Evolutionary conservation across 2,888 invertebrate species (phyloP), one percentile per base, ranked within the genome.

Genomic region (Saturnia japonica): DNA sequence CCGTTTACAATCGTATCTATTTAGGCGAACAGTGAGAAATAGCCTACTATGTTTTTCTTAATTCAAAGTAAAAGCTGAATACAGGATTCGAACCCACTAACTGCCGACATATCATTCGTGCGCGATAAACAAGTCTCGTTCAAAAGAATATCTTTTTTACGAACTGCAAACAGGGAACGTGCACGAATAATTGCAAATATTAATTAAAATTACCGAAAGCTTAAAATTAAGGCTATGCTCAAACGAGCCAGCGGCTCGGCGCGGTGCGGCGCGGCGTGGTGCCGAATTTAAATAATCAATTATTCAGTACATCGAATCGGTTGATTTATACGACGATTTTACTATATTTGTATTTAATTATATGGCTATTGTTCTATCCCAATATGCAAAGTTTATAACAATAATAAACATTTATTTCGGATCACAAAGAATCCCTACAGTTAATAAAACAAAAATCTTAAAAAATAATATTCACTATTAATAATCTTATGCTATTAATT

Each of bases 281-380:
- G 74, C 80, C 85, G 80, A 86, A 87, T 87, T 87, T 87, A 85
- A 88, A 88, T 86, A 88, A 85, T 84, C 86, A 87, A 87, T 88
- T 87, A 87, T 82, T 83, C 80, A 69, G 76, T 76, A 77, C 84
- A 78, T 76, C 76, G 77, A 76, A 72, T 60, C 72, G 71, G 71
- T 77, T 85, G 88, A 88, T 88, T 88, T 89, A 89, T 89, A 82
- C 86, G 81, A 88, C 86, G 87, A 88, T 89, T 88, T 85, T 79
- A 68, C 80, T 79, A 81, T 80, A 57, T 47, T 47, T 47, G 19
- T 47, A n/a, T 54, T 54, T 25, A 14, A 6, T 45, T 45, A 12
- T 12, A 12, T 11, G 12, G 14, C 12, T 1, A 45, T 14, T 14
- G 34, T 34, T 34, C 12, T 45, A 45, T 45, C 45, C 11, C 11